Evolutionary conservation across 2,888 invertebrate species (phyloP).

Genomic region (Amphipyra tragopoginis): DNA sequence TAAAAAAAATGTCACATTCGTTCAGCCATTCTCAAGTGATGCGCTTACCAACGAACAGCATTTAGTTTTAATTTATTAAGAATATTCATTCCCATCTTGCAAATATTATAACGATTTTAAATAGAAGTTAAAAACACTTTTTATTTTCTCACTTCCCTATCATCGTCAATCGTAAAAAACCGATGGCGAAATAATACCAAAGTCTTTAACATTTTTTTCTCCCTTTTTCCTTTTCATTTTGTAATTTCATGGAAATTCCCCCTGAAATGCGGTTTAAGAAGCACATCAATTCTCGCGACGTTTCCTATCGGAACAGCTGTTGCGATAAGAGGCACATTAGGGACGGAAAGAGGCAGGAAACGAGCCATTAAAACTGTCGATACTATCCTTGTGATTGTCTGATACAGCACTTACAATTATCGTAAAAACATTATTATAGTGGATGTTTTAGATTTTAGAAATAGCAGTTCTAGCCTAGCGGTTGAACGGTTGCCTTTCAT

Average conservation of each 20-base stretch:
- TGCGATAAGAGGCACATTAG: constrained; percentile 29
- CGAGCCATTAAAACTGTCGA: constrained; percentile 6
- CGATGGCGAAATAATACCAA: not conserved
- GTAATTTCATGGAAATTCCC: not conserved
- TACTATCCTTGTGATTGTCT: not conserved
- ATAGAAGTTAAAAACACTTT: too few species aligned
- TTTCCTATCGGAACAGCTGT: constrained; percentile 1
- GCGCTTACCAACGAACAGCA: too few species aligned
- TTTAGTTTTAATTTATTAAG: too few species aligned
- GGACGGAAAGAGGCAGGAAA: constrained; percentile 7
- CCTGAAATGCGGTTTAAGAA: not conserved
- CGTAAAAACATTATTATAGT: constrained; percentile 12
- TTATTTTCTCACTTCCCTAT: too few species aligned
- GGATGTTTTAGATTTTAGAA: too few species aligned
- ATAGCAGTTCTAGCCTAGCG: too few species aligned
- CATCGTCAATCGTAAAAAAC: not conserved
- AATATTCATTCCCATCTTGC: too few species aligned
- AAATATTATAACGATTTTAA: too few species aligned
- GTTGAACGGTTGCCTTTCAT: too few species aligned
- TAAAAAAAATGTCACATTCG: too few species aligned
- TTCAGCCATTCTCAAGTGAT: too few species aligned
- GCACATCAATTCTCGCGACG: not conserved
- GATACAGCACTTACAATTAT: not conserved
- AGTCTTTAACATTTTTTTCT: not conserved
- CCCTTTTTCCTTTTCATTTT: too few species aligned